Percentiles rank a stretch among this genome's conserved stretches.
phyloP scores from a whole-genome alignment of 2,113 vertebrate species.

The Crocuta crocuta region DNA sequence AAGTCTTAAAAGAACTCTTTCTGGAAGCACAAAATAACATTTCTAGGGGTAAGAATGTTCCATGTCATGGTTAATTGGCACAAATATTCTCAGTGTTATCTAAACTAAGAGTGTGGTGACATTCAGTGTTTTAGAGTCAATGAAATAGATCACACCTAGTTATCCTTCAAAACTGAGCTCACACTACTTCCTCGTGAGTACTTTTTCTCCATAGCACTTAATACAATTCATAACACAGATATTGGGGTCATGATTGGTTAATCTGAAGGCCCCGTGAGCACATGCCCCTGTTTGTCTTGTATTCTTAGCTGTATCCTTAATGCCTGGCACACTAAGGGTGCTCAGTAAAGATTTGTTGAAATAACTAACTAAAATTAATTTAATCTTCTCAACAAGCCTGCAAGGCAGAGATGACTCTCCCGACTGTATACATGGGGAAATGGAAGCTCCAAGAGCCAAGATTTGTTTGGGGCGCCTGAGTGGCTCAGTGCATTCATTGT shows the following conservation, averaged over 20 bases:
- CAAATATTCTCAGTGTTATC: not conserved
- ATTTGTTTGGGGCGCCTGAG: not conserved
- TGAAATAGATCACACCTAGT: not conserved
- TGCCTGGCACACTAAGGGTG: not conserved
- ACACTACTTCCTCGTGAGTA: not conserved
- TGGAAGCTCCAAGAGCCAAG: not conserved
- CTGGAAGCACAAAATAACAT: not conserved
- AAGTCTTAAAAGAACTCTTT: constrained; percentile 28
- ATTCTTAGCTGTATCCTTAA: not conserved
- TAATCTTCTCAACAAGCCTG: not conserved
- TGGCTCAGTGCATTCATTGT: too few species aligned
- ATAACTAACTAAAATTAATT: not conserved
- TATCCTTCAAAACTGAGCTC: not conserved
- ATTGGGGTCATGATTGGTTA: not conserved
- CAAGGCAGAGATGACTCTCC: not conserved
- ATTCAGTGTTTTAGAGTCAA: not conserved
- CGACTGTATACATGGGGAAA: not conserved
- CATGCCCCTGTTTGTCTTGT: not conserved
- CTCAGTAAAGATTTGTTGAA: not conserved
- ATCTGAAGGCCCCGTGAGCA: rapidly evolving
- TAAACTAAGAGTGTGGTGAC: constrained; percentile 4
- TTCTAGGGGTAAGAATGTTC: not conserved
- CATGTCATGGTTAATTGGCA: not conserved
- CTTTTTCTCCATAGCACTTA: not conserved
- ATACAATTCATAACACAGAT: not conserved